These are phyloP conservation scores for Pararge aegeria DNA, from an alignment of 1,140 invertebrate species.

Conservation along the genomic window DNA sequence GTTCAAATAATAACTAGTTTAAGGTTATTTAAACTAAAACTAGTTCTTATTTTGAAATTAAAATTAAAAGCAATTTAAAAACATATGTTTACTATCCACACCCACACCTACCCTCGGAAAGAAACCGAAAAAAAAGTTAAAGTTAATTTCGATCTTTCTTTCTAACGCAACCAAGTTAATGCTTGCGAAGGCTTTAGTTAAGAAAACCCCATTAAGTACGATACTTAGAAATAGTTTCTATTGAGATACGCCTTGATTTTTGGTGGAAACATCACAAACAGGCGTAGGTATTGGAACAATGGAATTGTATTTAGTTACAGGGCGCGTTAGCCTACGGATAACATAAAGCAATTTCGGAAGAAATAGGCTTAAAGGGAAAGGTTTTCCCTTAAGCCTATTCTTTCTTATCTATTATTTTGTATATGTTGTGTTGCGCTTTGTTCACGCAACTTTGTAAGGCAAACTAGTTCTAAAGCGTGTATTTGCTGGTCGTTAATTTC, in stretches of 20 bases:
- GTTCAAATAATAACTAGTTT: too few relatives aligned
- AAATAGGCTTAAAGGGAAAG: constrained; percentile 9
- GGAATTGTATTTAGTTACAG: constrained; percentile 2
- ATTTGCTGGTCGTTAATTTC: background rate
- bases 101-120: too few relatives aligned
- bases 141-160: too few relatives aligned
- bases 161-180: too few relatives aligned
- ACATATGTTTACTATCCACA: too few relatives aligned
- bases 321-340: constrained; percentile 3
- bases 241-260: background rate
- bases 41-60: too few relatives aligned
- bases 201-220: background rate
- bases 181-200: too few relatives aligned
- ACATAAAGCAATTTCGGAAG: constrained; percentile 8
- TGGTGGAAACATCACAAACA: background rate
- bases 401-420: constrained; percentile 8
- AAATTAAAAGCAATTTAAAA: too few relatives aligned
- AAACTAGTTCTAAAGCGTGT: background rate
- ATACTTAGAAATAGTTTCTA: background rate
- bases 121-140: too few relatives aligned
- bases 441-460: background rate
- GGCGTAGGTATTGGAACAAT: background rate
- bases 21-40: too few relatives aligned
- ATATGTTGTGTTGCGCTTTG: background rate
- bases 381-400: constrained; percentile 9